Base-by-base conservation (phyloP, 2,888 invertebrate species). In the Megamerina dolium region DNA sequence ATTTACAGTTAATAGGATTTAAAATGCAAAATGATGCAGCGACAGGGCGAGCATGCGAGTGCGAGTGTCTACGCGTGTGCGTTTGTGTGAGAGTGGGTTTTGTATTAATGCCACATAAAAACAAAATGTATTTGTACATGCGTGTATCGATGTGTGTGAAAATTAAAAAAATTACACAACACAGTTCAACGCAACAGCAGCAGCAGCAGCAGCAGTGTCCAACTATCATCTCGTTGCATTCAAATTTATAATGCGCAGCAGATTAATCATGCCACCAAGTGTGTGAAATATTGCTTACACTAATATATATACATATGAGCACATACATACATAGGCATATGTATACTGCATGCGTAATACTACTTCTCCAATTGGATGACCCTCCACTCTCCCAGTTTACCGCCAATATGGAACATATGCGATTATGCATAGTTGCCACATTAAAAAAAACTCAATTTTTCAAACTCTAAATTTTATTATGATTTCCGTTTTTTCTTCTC, bases 1-100 rank as follows among this genome's bases (percentile, higher is more conserved):
- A 52, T 50, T 51, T 46, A 35, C 50, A 43, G 50, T 51, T 53
- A 55, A 51, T 53, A 50, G 50, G 53, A 53, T 55, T 54, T 52
- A 44, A 48, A 45, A 13, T 37, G 20, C 45, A 37, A 45, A 43
- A 40, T 43, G 46, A 20, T 38, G 29, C 20, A 31, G 38, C 30
- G 38, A 20, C 31, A 17, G 33, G 8, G 17, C 17, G 10, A 18
- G 33, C 18, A 19, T 18, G 33, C 3, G n/a, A 18, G 9, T 16
- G 35, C 29, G 10, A 20, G 8, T 35, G 20, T 27, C 41, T 30
- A 35, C 27, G 27, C 16, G 27, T 41, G 10, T 26, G 26, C 26
- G n/a, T n/a, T n/a, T n/a, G n/a, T n/a, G n/a, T 4, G 26, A 17
- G 13, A 21, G 20, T 16, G 19, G 31, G 20, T 20, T 20, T 21